Percentiles rank a stretch among this genome's conserved stretches.
phyloP scores from a whole-genome alignment of 2,888 invertebrate genomes.

The Noctua janthe region DNA sequence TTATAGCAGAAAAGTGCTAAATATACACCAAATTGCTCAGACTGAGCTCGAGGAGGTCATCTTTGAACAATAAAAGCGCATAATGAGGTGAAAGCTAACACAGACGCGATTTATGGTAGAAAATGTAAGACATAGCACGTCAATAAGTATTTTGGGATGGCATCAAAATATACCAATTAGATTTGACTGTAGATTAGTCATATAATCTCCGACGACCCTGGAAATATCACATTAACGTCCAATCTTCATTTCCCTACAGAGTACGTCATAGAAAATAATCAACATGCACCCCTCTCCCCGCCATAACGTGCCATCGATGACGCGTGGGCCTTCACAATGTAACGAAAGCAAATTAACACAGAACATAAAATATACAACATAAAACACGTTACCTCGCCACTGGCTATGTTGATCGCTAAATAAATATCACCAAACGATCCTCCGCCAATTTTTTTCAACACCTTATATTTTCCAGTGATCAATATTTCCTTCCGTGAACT shows the following conservation, averaged over 20 bases:
- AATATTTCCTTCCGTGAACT: conserved; percentile 92
- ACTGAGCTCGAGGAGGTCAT: conserved; percentile 14
- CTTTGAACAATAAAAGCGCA: conserved; percentile 30
- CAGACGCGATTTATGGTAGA: conserved; percentile 42
- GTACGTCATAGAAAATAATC: conserved; percentile 75
- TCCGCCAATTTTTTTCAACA: conserved; percentile 99
- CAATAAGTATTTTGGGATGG: conserved; percentile 23
- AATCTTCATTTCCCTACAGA: conserved; percentile 67
- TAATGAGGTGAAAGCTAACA: conserved; percentile 62
- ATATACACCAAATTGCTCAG: conserved; percentile 13
- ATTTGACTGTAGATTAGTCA: conserved; percentile 66
- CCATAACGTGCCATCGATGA: conserved; percentile 67
- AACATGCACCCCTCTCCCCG: conserved; percentile 73
- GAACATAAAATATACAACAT: conserved; percentile 58
- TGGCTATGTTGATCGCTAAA: conserved; percentile 97
- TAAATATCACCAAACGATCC: conserved; percentile 99
- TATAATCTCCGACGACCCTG: conserved; percentile 70
- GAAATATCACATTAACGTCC: conserved; percentile 64
- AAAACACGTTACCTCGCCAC: conserved; percentile 93
- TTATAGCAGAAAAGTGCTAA: conserved; percentile 4
- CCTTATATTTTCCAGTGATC: conserved; percentile 98
- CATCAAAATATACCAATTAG: conserved; percentile 35
- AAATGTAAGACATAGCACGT: conserved; percentile 27
- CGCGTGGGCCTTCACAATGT: conserved; percentile 66
- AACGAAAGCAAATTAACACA: conserved; percentile 59